Evolutionary conservation across 2,888 invertebrate genomes (phyloP).

Genomic region (Ditylenchus weischeri): DNA sequence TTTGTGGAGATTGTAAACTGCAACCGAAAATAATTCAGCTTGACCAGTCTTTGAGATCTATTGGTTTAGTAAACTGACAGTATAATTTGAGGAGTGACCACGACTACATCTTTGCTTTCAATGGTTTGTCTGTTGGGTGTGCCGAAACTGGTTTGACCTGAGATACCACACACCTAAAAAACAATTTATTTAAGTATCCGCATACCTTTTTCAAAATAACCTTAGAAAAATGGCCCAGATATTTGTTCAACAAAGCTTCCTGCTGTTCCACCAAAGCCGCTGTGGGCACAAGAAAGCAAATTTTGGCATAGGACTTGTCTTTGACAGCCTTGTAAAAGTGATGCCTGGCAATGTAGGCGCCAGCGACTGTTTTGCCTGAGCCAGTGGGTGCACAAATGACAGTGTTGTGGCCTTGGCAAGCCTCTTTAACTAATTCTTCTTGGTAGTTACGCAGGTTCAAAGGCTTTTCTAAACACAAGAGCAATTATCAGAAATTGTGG

Average conservation of each 20-base stretch:
- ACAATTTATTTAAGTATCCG: conserved; percentile 1
- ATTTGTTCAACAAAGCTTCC: conserved; percentile 42
- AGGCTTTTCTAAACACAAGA: conserved; percentile 15
- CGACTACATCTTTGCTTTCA: conserved; percentile 41
- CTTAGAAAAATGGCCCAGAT: conserved; percentile 40
- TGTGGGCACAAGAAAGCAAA: conserved; percentile 59
- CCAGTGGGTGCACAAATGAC: conserved; percentile 61
- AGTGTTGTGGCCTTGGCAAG: conserved; percentile 49
- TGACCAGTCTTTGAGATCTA: too few species aligned
- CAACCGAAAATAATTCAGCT: too few species aligned
- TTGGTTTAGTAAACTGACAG: conserved; percentile 44
- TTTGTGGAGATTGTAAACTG: too few species aligned
- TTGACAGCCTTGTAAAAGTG: conserved; percentile 37
- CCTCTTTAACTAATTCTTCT: conserved; percentile 38
- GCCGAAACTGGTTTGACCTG: not conserved
- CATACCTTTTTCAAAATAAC: conserved; percentile 7
- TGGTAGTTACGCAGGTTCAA: conserved; percentile 41
- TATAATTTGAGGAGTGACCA: conserved; percentile 61
- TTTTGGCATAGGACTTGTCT: conserved; percentile 36
- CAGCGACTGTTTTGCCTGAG: conserved; percentile 60
- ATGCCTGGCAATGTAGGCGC: conserved; percentile 57
- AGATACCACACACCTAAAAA: conserved; percentile 14
- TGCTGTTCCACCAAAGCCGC: conserved; percentile 60
- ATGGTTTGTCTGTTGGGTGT: conserved; percentile 19
- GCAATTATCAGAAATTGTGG: too few species aligned